Conservation (phyloP, 2,888 invertebrate species). For the Rhodophaea formosa region DNA sequence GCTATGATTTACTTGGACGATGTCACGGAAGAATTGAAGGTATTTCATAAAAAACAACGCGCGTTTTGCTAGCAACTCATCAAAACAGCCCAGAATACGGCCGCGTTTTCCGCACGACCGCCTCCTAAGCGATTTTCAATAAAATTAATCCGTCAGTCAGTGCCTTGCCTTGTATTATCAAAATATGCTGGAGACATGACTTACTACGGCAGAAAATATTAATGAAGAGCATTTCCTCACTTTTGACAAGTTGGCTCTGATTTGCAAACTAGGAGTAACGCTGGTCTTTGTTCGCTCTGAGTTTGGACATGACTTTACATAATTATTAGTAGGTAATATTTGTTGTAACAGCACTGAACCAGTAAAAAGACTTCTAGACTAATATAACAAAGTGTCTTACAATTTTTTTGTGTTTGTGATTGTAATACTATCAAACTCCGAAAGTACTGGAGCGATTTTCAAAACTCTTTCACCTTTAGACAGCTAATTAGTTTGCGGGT, state of each 20-base stretch:
- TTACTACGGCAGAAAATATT: not conserved
- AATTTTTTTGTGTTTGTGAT: too few species aligned
- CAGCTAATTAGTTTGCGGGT: too few species aligned
- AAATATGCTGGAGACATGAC: conserved; percentile 3
- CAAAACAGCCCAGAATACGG: not conserved
- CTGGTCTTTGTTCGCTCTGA: too few species aligned
- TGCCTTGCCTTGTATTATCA: conserved; percentile 1
- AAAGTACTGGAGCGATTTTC: too few species aligned
- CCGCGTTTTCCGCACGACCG: conserved; percentile 9
- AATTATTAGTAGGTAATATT: not conserved
- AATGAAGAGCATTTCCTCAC: conserved; percentile 3
- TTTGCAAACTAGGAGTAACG: not conserved
- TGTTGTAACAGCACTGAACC: not conserved
- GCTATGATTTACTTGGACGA: too few species aligned
- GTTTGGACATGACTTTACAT: not conserved
- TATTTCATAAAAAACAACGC: not conserved
- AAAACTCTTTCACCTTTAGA: too few species aligned
- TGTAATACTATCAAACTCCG: too few species aligned
- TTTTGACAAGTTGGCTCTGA: not conserved
- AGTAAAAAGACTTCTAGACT: too few species aligned
- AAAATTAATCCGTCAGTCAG: not conserved
- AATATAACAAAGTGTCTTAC: too few species aligned
- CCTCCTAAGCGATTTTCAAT: conserved; percentile 7
- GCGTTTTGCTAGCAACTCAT: not conserved
- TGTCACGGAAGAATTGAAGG: too few species aligned